These are phyloP conservation scores for Phylloscopus collybita DNA, from an alignment of 2,797 vertebrate species.

Conservation along the genomic window DNA sequence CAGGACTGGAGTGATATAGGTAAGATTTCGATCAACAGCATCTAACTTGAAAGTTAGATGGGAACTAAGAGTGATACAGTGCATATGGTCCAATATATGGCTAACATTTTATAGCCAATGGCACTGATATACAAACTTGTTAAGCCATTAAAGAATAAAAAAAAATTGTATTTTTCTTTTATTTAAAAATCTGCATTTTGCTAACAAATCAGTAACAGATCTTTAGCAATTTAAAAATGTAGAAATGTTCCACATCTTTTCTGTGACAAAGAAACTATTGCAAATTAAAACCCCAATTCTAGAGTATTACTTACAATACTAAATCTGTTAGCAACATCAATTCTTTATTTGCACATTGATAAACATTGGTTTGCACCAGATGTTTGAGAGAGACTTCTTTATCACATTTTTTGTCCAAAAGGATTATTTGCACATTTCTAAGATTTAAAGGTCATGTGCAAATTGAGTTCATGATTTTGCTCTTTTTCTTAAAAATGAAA, in stretches of 20 bases:
- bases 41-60: not conserved
- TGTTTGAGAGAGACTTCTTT: not conserved
- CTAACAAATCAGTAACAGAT: not conserved
- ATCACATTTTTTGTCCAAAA: not conserved
- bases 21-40: slow-evolving; percentile 13
- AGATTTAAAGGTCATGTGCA: not conserved
- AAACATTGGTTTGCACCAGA: not conserved
- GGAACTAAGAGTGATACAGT: not conserved
- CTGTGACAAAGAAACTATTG: not conserved
- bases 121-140: not conserved
- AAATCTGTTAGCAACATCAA: not conserved
- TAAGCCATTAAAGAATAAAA: not conserved
- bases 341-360: not conserved
- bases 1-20: not conserved
- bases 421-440: not conserved
- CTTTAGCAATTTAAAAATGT: not conserved
- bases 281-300: not conserved
- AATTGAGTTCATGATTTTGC: not conserved
- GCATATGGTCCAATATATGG: not conserved
- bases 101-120: not conserved
- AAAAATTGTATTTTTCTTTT: not conserved
- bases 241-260: not conserved
- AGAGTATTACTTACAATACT: not conserved
- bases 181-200: not conserved
- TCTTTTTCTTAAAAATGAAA: not conserved